Percentiles rank a stretch among this genome's conserved stretches.
These are phyloP conservation scores for Exocentrus adspersus DNA, from an alignment of 2,888 invertebrate genomes.

Conservation along the genomic window DNA sequence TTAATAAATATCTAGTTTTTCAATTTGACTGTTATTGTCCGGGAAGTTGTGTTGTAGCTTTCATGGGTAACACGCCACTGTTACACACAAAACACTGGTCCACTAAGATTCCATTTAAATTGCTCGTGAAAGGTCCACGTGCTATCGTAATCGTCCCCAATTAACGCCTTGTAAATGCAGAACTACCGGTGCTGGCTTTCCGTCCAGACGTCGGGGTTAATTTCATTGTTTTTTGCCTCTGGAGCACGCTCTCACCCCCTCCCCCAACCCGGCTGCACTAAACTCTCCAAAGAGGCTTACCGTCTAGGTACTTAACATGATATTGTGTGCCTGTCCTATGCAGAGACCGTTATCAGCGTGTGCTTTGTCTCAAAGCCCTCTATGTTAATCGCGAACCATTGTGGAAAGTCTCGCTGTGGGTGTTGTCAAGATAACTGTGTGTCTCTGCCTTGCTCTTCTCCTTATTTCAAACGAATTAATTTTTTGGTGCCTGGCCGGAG, in stretches of 20 bases:
- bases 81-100: too few relatives aligned
- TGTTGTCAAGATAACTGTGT: constrained; percentile 51
- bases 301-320: constrained; percentile 58
- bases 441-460: constrained; percentile 37
- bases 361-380: constrained; percentile 61
- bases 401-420: constrained; percentile 49
- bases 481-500: constrained; percentile 29
- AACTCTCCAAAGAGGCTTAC: constrained; percentile 50
- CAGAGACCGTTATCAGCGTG: constrained; percentile 58
- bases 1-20: too few relatives aligned
- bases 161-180: neutral
- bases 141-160: neutral
- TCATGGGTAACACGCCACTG: too few relatives aligned
- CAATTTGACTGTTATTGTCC: too few relatives aligned
- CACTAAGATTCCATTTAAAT: too few relatives aligned
- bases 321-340: constrained; percentile 61
- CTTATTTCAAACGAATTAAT: constrained; percentile 38
- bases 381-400: constrained; percentile 61
- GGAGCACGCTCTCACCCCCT: constrained; percentile 12
- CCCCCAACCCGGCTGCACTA: constrained; percentile 21
- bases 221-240: constrained; percentile 4
- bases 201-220: constrained; percentile 4
- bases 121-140: too few relatives aligned
- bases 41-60: too few relatives aligned
- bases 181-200: neutral